Conservation (phyloP, 2,797 vertebrate species). For the Cheirogaleus major region DNA sequence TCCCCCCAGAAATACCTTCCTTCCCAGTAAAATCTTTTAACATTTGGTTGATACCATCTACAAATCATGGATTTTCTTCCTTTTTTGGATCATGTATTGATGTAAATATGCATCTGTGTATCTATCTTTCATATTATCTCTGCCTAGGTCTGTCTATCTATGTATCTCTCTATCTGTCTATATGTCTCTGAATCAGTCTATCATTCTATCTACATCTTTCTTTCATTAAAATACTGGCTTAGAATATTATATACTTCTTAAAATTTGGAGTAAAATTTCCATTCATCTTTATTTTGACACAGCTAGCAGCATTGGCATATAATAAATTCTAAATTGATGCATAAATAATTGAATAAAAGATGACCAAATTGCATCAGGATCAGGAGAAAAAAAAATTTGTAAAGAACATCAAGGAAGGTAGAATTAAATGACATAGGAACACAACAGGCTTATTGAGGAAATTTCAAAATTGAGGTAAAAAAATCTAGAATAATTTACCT, state of each 20-base stretch:
- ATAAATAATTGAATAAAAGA: neutral
- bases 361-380: neutral
- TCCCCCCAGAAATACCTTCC: neutral
- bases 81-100: neutral
- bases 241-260: neutral
- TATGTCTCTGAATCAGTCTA: neutral
- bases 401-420: neutral
- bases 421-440: neutral
- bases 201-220: neutral
- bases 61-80: neutral
- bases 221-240: neutral
- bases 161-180: neutral
- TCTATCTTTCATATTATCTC: neutral
- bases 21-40: neutral
- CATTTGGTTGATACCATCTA: neutral
- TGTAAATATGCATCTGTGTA: neutral
- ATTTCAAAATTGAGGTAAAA: neutral
- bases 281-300: neutral
- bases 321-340: neutral
- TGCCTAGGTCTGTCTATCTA: neutral
- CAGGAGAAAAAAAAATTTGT: neutral
- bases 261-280: neutral
- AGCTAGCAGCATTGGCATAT: neutral
- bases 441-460: neutral
- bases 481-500: neutral